A percentile compares a stretch with the other conserved stretches of the same genome.
phyloP scores from a whole-genome alignment of 1,140 invertebrate genomes.

The Drusus annulatus region DNA sequence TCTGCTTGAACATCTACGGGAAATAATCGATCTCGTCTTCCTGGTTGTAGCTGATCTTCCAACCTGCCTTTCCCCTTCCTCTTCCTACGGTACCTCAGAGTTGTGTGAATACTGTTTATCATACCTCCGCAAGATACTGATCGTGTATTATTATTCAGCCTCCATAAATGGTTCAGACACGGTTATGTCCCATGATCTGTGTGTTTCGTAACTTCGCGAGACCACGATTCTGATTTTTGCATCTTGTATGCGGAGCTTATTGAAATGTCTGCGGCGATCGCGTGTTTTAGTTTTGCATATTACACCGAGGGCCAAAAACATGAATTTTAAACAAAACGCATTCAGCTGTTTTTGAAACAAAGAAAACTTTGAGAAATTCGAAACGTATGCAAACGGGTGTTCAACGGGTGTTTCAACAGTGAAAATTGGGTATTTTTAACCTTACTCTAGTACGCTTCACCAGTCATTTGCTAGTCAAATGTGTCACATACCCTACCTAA shows the following conservation, averaged over 20 bases:
- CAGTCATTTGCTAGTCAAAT: too few species aligned
- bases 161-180: conserved; percentile 39
- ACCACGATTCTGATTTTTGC: conserved; percentile 50
- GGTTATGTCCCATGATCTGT: conserved; percentile 25
- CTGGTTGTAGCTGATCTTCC: neutral
- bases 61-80: neutral
- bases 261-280: conserved; percentile 48
- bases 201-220: conserved; percentile 7
- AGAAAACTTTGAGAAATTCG: neutral
- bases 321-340: conserved; percentile 48
- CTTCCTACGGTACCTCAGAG: neutral
- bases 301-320: conserved; percentile 53
- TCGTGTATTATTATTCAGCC: conserved; percentile 39
- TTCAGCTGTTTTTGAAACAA: conserved; percentile 36
- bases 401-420: too few species aligned
- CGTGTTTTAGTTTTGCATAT: conserved; percentile 52
- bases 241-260: conserved; percentile 44
- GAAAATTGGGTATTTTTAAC: too few species aligned
- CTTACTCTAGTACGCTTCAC: too few species aligned
- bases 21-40: neutral
- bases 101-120: neutral
- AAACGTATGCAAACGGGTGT: neutral
- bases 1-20: neutral
- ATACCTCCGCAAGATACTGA: conserved; percentile 1
- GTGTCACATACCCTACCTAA: too few species aligned